Percentiles rank a stretch among this genome's conserved stretches.
Conservation (phyloP, 1,140 invertebrate species). For the Streblospio benedicti region DNA sequence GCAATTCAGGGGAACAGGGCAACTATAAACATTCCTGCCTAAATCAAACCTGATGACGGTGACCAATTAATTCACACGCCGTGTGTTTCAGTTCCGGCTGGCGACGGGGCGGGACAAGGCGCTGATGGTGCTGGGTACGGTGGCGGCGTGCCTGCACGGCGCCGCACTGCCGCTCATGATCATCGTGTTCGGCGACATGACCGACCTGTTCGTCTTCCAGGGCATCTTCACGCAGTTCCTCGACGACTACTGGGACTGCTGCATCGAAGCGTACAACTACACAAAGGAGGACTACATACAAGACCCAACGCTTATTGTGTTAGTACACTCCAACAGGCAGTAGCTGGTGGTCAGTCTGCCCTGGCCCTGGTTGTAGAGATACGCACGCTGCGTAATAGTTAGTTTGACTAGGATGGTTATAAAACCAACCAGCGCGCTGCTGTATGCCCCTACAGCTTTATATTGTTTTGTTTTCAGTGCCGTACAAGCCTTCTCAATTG, state of each 20-base stretch:
- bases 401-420: too few relatives aligned
- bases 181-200: constrained; percentile 44
- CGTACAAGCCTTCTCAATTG: too few relatives aligned
- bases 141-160: constrained; percentile 33
- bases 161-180: constrained; percentile 40
- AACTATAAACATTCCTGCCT: neutral
- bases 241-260: neutral
- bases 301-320: neutral
- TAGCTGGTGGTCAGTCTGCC: neutral
- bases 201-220: constrained; percentile 34
- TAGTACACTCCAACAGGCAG: neutral
- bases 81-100: constrained; percentile 41
- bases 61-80: neutral
- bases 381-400: neutral
- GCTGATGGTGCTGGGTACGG: constrained; percentile 36
- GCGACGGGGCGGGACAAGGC: constrained; percentile 31
- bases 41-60: neutral
- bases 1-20: neutral
- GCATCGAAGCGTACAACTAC: neutral
- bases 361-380: neutral
- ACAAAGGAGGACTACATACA: neutral
- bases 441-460: too few relatives aligned
- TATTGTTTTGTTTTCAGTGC: too few relatives aligned
- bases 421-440: too few relatives aligned
- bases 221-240: constrained; percentile 11